Percentiles rank a stretch among this genome's conserved stretches.
Conservation (phyloP, 2,888 invertebrate genomes). For the Microchrysa polita region DNA sequence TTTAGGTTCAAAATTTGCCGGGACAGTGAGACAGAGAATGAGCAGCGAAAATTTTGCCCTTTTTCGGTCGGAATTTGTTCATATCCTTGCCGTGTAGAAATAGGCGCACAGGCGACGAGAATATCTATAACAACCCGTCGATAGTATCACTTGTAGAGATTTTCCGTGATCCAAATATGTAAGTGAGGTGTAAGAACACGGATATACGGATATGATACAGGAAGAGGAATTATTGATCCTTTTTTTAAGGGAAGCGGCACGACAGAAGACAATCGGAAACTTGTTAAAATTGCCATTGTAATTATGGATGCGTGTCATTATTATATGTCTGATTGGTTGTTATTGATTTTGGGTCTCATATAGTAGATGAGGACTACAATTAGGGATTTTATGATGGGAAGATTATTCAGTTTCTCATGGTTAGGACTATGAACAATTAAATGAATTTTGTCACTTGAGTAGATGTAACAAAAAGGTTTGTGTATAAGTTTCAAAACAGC, state of each 20-base stretch:
- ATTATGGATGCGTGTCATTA: conserved; percentile 29
- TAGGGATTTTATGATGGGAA: too few relatives aligned
- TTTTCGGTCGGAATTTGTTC: background rate
- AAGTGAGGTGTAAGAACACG: conserved; percentile 44
- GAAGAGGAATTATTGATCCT: conserved; percentile 42
- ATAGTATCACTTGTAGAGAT: conserved; percentile 18
- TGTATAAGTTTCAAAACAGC: too few relatives aligned
- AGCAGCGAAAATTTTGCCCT: background rate
- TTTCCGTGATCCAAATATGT: conserved; percentile 23
- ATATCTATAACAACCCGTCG: conserved; percentile 24
- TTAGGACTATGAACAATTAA: too few relatives aligned
- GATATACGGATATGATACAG: conserved; percentile 42
- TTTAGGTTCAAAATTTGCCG: background rate
- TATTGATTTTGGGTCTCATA: background rate
- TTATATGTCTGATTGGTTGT: conserved; percentile 26
- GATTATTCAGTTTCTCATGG: too few relatives aligned
- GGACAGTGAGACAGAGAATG: background rate
- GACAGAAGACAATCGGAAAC: conserved; percentile 20
- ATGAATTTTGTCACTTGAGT: too few relatives aligned
- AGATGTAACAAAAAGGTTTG: too few relatives aligned
- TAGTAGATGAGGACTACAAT: too few relatives aligned
- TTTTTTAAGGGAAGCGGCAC: conserved; percentile 17
- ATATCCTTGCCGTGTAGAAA: too few relatives aligned
- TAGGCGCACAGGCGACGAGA: conserved; percentile 33
- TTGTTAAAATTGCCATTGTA: conserved; percentile 34